phyloP scores from a whole-genome alignment of 2,888 invertebrate species.

The Hipparchia semele region DNA sequence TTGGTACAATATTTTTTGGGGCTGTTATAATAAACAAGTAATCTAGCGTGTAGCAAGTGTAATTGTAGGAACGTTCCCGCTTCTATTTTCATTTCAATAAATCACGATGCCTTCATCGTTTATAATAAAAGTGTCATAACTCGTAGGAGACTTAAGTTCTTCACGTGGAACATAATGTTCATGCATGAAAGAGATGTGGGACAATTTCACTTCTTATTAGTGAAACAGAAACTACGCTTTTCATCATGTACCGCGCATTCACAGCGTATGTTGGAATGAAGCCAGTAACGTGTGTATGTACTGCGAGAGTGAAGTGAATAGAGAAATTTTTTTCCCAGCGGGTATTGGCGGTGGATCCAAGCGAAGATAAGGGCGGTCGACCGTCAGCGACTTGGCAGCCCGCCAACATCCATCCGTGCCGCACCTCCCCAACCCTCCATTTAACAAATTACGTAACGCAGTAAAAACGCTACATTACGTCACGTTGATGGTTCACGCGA shows the following conservation, averaged over 20 bases:
- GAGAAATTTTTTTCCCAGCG: conserved; percentile 49
- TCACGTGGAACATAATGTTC: neutral
- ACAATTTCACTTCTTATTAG: conserved; percentile 20
- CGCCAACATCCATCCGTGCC: conserved; percentile 56
- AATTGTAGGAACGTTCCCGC: neutral
- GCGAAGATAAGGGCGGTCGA: conserved; percentile 60
- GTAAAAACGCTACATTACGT: conserved; percentile 44
- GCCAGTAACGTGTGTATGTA: conserved; percentile 39
- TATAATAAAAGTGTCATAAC: too few relatives aligned
- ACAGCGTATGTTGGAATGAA: conserved; percentile 35
- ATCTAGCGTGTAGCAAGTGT: too few relatives aligned
- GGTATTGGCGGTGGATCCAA: conserved; percentile 55
- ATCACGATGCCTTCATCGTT: neutral
- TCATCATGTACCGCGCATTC: conserved; percentile 22
- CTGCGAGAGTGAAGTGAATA: conserved; percentile 42
- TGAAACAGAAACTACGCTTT: conserved; percentile 21
- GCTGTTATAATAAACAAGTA: too few relatives aligned
- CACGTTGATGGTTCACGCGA: conserved; percentile 33
- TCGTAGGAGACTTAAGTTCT: neutral
- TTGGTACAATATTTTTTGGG: too few relatives aligned
- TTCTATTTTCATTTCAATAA: neutral
- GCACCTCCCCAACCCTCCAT: conserved; percentile 47
- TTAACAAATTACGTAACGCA: conserved; percentile 56
- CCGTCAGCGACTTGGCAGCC: conserved; percentile 61
- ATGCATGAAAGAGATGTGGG: conserved; percentile 16